A percentile compares a stretch with the other conserved stretches of the same genome.
phyloP scores from a whole-genome alignment of 2,797 vertebrate genomes.

The Furcifer pardalis region DNA sequence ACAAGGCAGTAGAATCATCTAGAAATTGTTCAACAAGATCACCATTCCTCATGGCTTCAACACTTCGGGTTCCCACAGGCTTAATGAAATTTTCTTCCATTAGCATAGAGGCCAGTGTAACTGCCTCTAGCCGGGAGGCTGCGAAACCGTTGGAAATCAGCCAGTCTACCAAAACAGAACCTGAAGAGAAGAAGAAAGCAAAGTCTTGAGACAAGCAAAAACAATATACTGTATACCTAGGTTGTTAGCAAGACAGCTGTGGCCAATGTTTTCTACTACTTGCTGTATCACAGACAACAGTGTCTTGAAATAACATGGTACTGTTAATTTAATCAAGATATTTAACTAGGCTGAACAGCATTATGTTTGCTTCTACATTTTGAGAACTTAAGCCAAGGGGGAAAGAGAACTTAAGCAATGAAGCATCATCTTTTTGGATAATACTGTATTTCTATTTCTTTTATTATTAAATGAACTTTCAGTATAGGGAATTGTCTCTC shows the following conservation, averaged over 20 bases:
- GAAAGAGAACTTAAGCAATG: too few species aligned
- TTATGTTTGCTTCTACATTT: background rate
- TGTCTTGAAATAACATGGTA: background rate
- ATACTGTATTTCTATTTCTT: too few species aligned
- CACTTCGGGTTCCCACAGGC: slow-evolving; percentile 84
- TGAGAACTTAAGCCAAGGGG: slow-evolving; percentile 7
- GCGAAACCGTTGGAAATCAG: slow-evolving; percentile 86
- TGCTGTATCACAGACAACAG: background rate
- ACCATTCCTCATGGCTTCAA: slow-evolving; percentile 79
- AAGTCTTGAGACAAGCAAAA: slow-evolving; percentile 27
- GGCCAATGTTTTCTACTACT: background rate
- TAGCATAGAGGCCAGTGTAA: slow-evolving; percentile 89
- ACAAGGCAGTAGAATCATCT: slow-evolving; percentile 91
- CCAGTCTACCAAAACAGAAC: slow-evolving; percentile 93
- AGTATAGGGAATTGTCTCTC: too few species aligned
- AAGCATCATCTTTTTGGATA: too few species aligned
- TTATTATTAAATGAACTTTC: too few species aligned
- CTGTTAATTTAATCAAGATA: background rate
- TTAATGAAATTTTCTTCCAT: slow-evolving; percentile 88
- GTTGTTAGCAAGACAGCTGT: background rate
- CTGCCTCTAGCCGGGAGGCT: slow-evolving; percentile 84
- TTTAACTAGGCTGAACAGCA: background rate
- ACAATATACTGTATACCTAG: fast-evolving
- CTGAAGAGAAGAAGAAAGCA: slow-evolving; percentile 71
- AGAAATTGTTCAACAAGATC: slow-evolving; percentile 87